A percentile compares a stretch with the other conserved stretches of the same genome.
These are phyloP conservation scores for Rhingia campestris DNA, from an alignment of 2,888 invertebrate species.

Conservation along the genomic window DNA sequence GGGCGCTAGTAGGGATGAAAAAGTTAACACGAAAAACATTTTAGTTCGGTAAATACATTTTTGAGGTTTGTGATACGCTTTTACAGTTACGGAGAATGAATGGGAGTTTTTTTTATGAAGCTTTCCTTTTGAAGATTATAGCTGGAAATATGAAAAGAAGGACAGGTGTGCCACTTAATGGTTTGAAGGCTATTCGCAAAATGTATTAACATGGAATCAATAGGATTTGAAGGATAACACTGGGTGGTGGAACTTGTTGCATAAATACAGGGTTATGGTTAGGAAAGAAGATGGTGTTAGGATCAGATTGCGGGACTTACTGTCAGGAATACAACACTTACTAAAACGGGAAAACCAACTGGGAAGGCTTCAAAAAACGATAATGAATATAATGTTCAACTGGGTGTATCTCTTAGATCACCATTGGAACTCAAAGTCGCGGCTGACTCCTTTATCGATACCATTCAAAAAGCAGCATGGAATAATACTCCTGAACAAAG, in stretches of 20 bases:
- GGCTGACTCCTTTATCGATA: too few species aligned
- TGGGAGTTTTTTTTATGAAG: constrained; percentile 17
- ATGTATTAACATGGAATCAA: constrained; percentile 18
- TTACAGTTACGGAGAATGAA: constrained; percentile 1
- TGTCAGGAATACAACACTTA: too few species aligned
- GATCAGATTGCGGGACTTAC: too few species aligned
- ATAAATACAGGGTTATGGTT: background rate
- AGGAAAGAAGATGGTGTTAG: too few species aligned
- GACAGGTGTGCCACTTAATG: constrained; percentile 25
- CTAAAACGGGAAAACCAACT: too few species aligned
- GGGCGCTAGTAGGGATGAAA: constrained; percentile 27
- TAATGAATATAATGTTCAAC: too few species aligned
- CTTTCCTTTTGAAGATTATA: constrained; percentile 3
- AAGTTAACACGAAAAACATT: constrained; percentile 70
- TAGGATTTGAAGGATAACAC: background rate
- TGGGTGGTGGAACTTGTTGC: background rate
- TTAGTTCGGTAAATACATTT: constrained; percentile 68
- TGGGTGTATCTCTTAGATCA: too few species aligned
- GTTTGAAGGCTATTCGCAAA: background rate
- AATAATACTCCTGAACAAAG: too few species aligned
- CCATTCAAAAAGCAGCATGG: too few species aligned
- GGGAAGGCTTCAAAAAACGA: too few species aligned
- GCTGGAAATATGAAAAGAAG: constrained; percentile 5
- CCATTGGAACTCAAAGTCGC: too few species aligned
- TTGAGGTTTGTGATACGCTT: constrained; percentile 20